Percentiles rank a stretch among this genome's conserved stretches.
Conservation (phyloP, 2,113 vertebrate species). For the Hucho hucho region DNA sequence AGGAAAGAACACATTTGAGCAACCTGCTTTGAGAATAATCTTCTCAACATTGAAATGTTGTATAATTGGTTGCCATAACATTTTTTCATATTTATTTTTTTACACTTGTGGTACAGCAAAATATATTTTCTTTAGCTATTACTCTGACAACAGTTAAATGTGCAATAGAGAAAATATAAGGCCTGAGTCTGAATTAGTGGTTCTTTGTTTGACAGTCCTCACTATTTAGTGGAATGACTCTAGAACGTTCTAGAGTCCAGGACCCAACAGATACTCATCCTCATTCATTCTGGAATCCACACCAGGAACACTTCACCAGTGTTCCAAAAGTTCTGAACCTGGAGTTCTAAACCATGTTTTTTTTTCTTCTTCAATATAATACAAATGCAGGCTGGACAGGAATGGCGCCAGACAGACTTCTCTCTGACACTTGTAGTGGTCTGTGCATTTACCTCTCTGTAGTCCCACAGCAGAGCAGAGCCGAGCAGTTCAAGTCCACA, state of each 20-base stretch:
- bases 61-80: conserved; percentile 82
- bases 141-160: conserved; percentile 97
- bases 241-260: conserved; percentile 79
- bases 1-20: conserved; percentile 80
- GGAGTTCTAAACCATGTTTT: conserved; percentile 45
- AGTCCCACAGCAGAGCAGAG: conserved; percentile 51
- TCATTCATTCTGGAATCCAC: conserved; percentile 78
- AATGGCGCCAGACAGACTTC: conserved; percentile 63
- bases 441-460: conserved; percentile 58
- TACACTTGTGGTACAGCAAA: conserved; percentile 99
- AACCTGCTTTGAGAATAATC: conserved; percentile 86
- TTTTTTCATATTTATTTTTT: conserved; percentile 70
- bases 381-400: conserved; percentile 43
- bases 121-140: conserved; percentile 99
- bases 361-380: conserved; percentile 54
- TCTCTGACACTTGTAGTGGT: conserved; percentile 72
- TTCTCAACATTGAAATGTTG: conserved; percentile 88
- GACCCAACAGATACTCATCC: conserved; percentile 78
- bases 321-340: conserved; percentile 51
- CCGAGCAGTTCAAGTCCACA: conserved; percentile 79
- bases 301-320: conserved; percentile 81
- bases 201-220: conserved; percentile 83
- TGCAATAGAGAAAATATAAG: conserved; percentile 99
- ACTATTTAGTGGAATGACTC: conserved; percentile 81
- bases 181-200: conserved; percentile 99